Base-by-base conservation (phyloP, 2,888 invertebrate genomes). In the Nemurella pictetii region DNA sequence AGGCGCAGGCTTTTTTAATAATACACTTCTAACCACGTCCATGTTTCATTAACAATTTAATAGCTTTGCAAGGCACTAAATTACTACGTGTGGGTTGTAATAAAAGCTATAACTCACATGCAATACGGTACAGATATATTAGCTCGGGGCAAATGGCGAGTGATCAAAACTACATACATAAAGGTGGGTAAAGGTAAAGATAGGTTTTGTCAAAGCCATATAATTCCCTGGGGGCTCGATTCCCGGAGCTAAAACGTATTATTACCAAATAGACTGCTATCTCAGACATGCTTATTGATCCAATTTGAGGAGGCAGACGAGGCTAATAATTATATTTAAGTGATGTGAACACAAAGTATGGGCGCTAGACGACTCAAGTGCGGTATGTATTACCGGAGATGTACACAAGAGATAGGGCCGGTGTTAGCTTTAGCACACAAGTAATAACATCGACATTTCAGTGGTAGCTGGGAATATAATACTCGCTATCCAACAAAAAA, bases 21-120 rank as follows among this genome's bases (percentile, higher is more conserved):
- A 85, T 83, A 84, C 73, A 84, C 77, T 55, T 25, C 84, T 80
- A 80, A 80, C 36, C 77, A 84, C 85, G 82, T 84, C 83, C 85
- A 84, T 82, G 85, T 84, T 85, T 75, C 84, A 85, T 84, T 85
- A 85, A 85, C 84, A 84, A 85, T 85, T 85, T 85, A 85, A 85
- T 85, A 83, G 84, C 73, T 84, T 85, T 85, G 72, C 84, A 85
- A 81, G 85, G 85, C 82, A 85, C 85, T 85, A 85, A 85, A 85
- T 85, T 84, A 85, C 85, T 80, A 78, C 27, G 80, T 80, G 80
- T 80, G 80, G 80, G 80, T 36, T 36, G 80, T 36, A 75, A 75
- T 75, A 26, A 30, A 35, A 26, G 80, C 80, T 80, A 80, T 80
- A 80, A 80, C 80, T 80, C 80, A 35, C 80, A 78, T 78, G 30